These are phyloP conservation scores for Chiloscyllium plagiosum DNA, from an alignment of 2,113 vertebrate species.

Conservation along the genomic window DNA sequence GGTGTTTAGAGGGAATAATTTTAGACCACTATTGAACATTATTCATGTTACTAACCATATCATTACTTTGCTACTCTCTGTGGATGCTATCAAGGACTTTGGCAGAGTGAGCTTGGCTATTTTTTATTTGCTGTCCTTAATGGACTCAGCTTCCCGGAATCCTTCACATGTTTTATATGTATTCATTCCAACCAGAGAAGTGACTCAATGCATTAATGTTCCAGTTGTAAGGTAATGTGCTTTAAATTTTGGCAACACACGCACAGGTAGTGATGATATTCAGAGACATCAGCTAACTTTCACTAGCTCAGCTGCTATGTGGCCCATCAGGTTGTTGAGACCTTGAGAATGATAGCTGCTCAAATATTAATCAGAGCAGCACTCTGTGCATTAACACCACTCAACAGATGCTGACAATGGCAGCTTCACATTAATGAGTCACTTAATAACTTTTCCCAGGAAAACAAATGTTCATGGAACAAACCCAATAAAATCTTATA, in stretches of 20 bases:
- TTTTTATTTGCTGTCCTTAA: constrained; percentile 29
- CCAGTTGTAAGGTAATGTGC: constrained; percentile 27
- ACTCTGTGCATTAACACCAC: constrained; percentile 23
- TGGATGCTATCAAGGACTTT: constrained; percentile 31
- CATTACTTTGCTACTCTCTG: constrained; percentile 23
- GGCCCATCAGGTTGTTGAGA: constrained; percentile 41
- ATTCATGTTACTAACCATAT: background rate
- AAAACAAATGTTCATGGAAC: background rate
- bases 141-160: constrained; percentile 22
- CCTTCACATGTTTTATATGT: constrained; percentile 12
- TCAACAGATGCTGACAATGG: constrained; percentile 23
- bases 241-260: constrained; percentile 37
- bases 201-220: constrained; percentile 43
- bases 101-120: background rate
- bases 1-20: constrained; percentile 11
- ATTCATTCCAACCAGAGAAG: background rate
- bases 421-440: constrained; percentile 13
- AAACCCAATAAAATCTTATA: background rate
- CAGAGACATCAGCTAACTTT: constrained; percentile 40
- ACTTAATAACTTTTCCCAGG: constrained; percentile 19
- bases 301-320: constrained; percentile 39
- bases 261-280: constrained; percentile 38
- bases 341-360: constrained; percentile 39
- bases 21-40: background rate
- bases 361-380: constrained; percentile 40